Conservation (phyloP, 2,113 vertebrate genomes). For the Ptilorrhoa leucosticta region DNA sequence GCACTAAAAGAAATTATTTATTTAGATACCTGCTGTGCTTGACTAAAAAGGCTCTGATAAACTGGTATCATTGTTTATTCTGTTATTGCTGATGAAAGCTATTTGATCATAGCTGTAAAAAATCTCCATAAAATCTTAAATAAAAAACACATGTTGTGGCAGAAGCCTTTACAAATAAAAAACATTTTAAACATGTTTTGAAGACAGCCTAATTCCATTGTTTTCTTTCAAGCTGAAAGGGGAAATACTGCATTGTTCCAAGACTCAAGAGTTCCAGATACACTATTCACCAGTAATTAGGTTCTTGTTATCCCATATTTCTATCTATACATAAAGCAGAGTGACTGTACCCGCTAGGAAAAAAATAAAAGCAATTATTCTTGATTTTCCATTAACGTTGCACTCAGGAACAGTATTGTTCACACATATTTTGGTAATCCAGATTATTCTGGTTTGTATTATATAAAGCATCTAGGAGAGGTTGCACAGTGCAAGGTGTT, state of each 20-base stretch:
- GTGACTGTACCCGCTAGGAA: background rate
- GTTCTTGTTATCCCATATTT: background rate
- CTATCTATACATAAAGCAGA: background rate
- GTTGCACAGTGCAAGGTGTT: background rate
- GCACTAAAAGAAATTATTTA: background rate
- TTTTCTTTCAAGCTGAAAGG: constrained; percentile 35
- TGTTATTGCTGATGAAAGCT: constrained; percentile 56
- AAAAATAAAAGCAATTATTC: background rate
- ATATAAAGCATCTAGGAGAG: background rate
- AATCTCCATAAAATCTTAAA: constrained; percentile 32
- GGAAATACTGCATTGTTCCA: background rate
- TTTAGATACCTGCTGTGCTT: constrained; percentile 40
- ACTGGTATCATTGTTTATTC: constrained; percentile 48
- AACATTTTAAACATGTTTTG: constrained; percentile 45
- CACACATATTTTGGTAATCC: background rate
- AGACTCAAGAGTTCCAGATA: background rate
- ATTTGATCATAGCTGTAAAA: constrained; percentile 53
- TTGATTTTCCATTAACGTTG: background rate
- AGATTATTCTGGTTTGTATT: background rate
- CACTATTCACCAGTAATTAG: background rate
- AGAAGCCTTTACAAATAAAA: constrained; percentile 41
- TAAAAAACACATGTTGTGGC: constrained; percentile 49
- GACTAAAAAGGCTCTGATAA: constrained; percentile 34
- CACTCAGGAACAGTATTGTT: background rate
- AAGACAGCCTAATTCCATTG: constrained; percentile 41